Evolutionary conservation across 1,140 invertebrate genomes (phyloP), one percentile per base, ranked within the genome.

Genomic region (Drosophila sucinea): DNA sequence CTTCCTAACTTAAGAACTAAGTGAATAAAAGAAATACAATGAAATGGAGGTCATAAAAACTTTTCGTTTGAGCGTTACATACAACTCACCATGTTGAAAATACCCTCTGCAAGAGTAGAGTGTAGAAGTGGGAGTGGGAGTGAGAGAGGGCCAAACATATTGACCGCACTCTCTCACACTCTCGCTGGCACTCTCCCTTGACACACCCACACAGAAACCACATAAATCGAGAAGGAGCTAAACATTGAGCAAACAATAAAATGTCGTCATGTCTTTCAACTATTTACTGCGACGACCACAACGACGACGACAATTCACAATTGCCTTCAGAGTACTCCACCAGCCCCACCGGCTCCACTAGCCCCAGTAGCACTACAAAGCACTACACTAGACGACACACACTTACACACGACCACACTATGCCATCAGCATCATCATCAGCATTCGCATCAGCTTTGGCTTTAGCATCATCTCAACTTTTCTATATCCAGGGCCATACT

Each of bases 211-310:
- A 27, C 23, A 51, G 11, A 51, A 4, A 17, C 6, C 44, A 47
- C 44, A 51, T 27, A 51, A 47, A 23, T 6, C 44, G 44, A 51
- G 44, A 51, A 51, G 72, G 41, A 78, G 65, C 83, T 81, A 86
- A 86, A 87, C 76, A 83, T 67, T 73, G 70, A 61, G 83, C 70
- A 85, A 89, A 87, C 76, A 78, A 79, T 73, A 78, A 79, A 89
- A 78, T 84, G 77, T 87, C 84, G 85, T 84, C 85, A 89, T 81
- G 85, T 64, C 70, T 60, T 60, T 23, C 62, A 64, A 29, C 62
- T 7, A 51, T 51, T 51, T 51, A 51, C 44, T 51, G 77, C 67
- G 41, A 65, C 64, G 65, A 56, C 60, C 29, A 33, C 51, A 29
- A 60, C 54, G 27, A 40, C 41, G 6, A 44, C 41, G 35, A 54